phyloP scores from a whole-genome alignment of 2,113 vertebrate genomes.

The Varanus salvator region DNA sequence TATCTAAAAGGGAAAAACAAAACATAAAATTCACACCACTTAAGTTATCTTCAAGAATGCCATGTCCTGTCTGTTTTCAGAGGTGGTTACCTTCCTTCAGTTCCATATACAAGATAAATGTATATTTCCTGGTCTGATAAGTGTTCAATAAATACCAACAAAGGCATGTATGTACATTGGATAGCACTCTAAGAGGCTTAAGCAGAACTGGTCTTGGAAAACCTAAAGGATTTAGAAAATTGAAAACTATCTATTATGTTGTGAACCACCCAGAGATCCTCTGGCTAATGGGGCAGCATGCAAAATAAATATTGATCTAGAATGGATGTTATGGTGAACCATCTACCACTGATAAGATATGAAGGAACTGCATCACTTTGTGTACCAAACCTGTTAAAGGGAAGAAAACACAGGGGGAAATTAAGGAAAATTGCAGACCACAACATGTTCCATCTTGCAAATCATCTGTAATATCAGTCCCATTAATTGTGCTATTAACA shows the following conservation, averaged over 20 bases:
- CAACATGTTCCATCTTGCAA: too few species aligned
- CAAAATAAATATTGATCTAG: neutral
- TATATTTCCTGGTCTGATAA: constrained; percentile 25
- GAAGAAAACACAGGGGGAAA: too few species aligned
- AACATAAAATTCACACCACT: constrained; percentile 31
- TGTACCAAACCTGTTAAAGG: too few species aligned
- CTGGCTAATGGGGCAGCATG: too few species aligned
- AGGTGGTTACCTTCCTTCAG: neutral
- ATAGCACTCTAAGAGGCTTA: neutral
- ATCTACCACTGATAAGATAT: neutral
- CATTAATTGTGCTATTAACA: too few species aligned
- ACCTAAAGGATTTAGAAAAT: too few species aligned
- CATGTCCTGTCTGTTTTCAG: constrained; percentile 27
- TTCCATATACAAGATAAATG: neutral
- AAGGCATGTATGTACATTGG: neutral
- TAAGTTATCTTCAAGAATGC: constrained; percentile 18
- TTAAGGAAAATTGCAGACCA: too few species aligned
- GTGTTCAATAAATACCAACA: constrained; percentile 5
- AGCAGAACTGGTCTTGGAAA: neutral
- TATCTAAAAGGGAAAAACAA: constrained; percentile 9
- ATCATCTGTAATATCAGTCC: too few species aligned
- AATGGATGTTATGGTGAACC: neutral
- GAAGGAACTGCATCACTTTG: too few species aligned
- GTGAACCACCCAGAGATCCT: too few species aligned
- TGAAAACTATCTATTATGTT: too few species aligned